Base-by-base conservation (phyloP, 2,113 vertebrate genomes). In the Entelurus aequoreus region DNA sequence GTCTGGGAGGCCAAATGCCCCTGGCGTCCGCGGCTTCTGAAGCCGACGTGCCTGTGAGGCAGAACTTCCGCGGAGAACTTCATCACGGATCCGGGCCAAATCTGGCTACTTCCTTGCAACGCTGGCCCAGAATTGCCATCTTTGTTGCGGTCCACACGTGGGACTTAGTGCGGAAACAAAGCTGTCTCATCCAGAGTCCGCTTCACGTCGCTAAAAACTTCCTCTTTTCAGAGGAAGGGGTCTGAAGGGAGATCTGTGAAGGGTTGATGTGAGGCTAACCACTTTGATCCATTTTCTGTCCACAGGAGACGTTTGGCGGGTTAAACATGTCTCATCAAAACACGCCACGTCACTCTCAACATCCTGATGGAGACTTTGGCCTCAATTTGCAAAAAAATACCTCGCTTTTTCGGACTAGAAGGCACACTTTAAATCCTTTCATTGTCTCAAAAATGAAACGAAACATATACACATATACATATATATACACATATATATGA, bases 61-160 rank as follows among this genome's bases (percentile, higher is more conserved):
- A 3, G 28, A 28, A 28, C 28, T 28, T 80, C 68, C 68, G 72
- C 74, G 79, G 66, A 73, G 61, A 15, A 64, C 66, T 54, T 50
- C 63, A 64, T 73, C 69, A 73, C 74, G 70, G 63, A 66, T 55
- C n/a, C 28, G 71, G 73, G 63, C 44, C 60, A 51, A 68, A 62
- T 79, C 74, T 79, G 78, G 75, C 74, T 77, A 60, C 54, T 63
- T 59, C 48, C 44, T 71, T 66, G 61, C 64, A 68, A 65, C 81
- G 65, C 65, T 63, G 75, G 68, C 78, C 76, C 65, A 76, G 69
- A 79, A 79, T 69, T 49, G 69, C 42, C 5, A 35, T 58, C 76
- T 78, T 72, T 64, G 71, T 70, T 71, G 36, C n/a, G 46, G 62
- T 71, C 70, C 70, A 59, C 60, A 57, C 47, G 1, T 14, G 71